Evolutionary conservation across 1,140 invertebrate species (phyloP).

Genomic region (Chironomus striatipennis): DNA sequence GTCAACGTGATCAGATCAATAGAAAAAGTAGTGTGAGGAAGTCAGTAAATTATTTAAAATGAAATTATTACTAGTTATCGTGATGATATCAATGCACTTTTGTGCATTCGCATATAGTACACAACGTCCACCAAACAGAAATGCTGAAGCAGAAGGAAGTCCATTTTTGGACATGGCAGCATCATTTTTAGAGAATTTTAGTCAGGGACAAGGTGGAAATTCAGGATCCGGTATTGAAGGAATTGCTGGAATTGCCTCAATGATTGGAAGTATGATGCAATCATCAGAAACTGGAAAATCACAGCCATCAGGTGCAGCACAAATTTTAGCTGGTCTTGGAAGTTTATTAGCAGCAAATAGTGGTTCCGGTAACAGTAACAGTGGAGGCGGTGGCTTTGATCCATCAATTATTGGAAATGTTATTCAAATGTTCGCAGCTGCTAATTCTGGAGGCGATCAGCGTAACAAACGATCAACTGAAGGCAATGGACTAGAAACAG

Average conservation of each 20-base stretch:
- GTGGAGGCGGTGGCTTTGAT: slow-evolving; percentile 36
- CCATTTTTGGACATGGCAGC: slow-evolving; percentile 48
- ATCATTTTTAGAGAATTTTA: slow-evolving; percentile 44
- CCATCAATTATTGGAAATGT: slow-evolving; percentile 42
- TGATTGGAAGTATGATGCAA: slow-evolving; percentile 49
- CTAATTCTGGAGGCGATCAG: slow-evolving; percentile 26
- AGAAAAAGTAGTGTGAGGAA: background rate
- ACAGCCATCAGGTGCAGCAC: slow-evolving; percentile 32
- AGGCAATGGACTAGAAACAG: slow-evolving; percentile 43
- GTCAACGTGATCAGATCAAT: background rate
- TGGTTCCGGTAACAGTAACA: slow-evolving; percentile 26
- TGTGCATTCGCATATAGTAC: slow-evolving; percentile 28
- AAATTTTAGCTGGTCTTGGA: slow-evolving; percentile 41
- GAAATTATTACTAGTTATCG: background rate
- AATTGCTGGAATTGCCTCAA: slow-evolving; percentile 36
- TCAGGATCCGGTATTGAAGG: slow-evolving; percentile 39
- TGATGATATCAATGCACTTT: slow-evolving; percentile 17
- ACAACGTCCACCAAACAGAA: slow-evolving; percentile 28
- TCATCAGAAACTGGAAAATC: slow-evolving; percentile 40
- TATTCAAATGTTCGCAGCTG: slow-evolving; percentile 40
- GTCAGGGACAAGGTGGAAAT: slow-evolving; percentile 37
- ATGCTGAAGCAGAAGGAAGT: slow-evolving; percentile 37
- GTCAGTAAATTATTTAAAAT: background rate
- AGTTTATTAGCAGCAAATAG: slow-evolving; percentile 36
- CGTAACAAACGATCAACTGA: slow-evolving; percentile 24